phyloP scores from a whole-genome alignment of 2,888 invertebrate genomes.

The Tyria jacobaeae region DNA sequence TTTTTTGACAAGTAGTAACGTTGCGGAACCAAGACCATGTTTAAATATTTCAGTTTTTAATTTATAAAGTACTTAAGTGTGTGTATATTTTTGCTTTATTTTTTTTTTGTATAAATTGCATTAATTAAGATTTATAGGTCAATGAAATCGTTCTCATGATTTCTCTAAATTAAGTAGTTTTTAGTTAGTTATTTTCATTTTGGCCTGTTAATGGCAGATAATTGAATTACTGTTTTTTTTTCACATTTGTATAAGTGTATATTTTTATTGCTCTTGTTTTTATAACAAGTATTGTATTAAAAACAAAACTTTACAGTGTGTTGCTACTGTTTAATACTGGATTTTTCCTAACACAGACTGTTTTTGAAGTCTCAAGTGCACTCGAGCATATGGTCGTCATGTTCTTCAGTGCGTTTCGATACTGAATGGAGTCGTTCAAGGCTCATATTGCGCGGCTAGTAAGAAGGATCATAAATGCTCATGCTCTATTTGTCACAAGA shows the following conservation, averaged over 20 bases:
- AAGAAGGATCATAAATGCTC: slow-evolving; percentile 36
- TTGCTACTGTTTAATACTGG: slow-evolving; percentile 1
- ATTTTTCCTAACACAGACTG: not conserved
- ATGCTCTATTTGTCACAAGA: slow-evolving; percentile 57
- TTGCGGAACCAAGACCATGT: not conserved
- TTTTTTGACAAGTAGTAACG: not conserved
- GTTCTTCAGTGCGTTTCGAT: slow-evolving; percentile 35
- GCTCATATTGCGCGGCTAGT: slow-evolving; percentile 59
- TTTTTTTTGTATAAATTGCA: not conserved
- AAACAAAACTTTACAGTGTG: not conserved
- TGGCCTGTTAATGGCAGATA: not conserved
- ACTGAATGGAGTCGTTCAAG: slow-evolving; percentile 61
- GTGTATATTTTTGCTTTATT: not conserved
- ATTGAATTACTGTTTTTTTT: not conserved
- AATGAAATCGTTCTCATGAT: not conserved
- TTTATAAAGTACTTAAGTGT: not conserved
- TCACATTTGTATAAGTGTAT: no score
- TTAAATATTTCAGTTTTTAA: not conserved
- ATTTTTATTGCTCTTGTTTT: no score
- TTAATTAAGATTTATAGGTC: not conserved
- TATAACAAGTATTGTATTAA: no score
- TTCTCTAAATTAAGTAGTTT: not conserved
- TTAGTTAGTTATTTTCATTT: not conserved
- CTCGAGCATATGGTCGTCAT: slow-evolving; percentile 22
- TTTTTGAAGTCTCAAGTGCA: slow-evolving; percentile 2